phyloP scores from a whole-genome alignment of 2,113 vertebrate species.

The Eolophus roseicapilla region DNA sequence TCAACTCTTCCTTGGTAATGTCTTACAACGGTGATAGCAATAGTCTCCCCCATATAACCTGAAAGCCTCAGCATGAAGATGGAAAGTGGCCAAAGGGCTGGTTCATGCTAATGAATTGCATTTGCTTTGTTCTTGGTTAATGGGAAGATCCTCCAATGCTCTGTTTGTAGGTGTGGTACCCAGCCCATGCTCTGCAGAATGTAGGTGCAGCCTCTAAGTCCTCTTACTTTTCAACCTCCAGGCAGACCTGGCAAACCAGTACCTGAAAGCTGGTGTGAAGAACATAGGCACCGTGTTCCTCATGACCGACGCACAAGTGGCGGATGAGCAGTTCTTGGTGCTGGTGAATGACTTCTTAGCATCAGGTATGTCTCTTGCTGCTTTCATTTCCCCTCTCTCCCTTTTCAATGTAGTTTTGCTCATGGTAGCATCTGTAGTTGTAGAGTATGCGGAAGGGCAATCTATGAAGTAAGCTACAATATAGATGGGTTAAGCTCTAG shows the following conservation, averaged over 20 bases:
- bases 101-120: not conserved
- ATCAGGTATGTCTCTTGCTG: slow-evolving; percentile 77
- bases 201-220: not conserved
- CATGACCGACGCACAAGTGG: slow-evolving; percentile 89
- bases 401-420: not conserved
- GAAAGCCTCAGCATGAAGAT: not conserved
- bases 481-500: accelerated
- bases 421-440: not conserved
- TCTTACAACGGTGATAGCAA: not conserved
- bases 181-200: not conserved
- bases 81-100: not conserved
- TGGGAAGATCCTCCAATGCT: not conserved
- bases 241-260: slow-evolving; percentile 85
- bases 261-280: slow-evolving; percentile 89
- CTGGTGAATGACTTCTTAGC: slow-evolving; percentile 93
- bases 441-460: not conserved
- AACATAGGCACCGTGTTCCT: slow-evolving; percentile 87
- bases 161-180: not conserved
- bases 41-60: not conserved
- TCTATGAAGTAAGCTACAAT: not conserved
- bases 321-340: slow-evolving; percentile 92
- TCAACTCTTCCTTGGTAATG: not conserved
- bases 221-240: slow-evolving; percentile 14
- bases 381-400: not conserved
- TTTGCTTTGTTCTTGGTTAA: not conserved